Evolutionary conservation across 2,888 invertebrate species (phyloP).

Genomic region (Lepas anatifera): DNA sequence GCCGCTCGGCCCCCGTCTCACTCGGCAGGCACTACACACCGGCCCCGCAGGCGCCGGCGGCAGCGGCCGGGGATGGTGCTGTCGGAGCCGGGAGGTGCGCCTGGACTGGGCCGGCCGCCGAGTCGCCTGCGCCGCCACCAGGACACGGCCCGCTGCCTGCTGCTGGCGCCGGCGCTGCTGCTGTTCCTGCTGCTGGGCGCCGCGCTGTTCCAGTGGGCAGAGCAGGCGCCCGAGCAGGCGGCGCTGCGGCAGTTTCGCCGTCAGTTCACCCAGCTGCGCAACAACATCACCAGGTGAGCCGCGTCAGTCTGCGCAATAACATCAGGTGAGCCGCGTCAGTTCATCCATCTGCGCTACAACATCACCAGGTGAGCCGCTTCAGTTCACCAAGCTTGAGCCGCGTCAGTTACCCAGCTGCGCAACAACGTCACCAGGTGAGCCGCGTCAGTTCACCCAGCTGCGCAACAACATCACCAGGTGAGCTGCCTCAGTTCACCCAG

Average conservation of each 20-base stretch:
- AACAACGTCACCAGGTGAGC: conserved; percentile 26
- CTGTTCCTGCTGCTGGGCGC: conserved; percentile 49
- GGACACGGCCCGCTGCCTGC: conserved; percentile 49
- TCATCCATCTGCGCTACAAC: too few species aligned
- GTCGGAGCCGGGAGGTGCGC: too few species aligned
- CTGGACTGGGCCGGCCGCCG: too few species aligned
- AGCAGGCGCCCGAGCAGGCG: conserved; percentile 37
- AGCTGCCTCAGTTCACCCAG: too few species aligned
- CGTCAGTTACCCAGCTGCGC: conserved; percentile 35
- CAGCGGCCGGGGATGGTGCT: neutral
- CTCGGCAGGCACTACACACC: too few species aligned
- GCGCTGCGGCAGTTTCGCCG: conserved; percentile 32
- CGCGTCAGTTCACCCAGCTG: conserved; percentile 34
- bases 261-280: conserved; percentile 35
- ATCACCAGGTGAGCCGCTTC: too few species aligned
- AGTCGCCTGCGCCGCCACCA: conserved; percentile 41
- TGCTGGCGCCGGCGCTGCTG: conserved; percentile 44
- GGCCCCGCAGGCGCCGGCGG: neutral
- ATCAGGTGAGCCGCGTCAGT: too few species aligned
- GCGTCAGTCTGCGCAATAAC: too few species aligned
- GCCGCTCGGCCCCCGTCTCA: too few species aligned
- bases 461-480: conserved; percentile 28
- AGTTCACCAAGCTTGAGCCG: too few species aligned
- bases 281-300: conserved; percentile 25
- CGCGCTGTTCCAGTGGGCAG: conserved; percentile 44